Evolutionary conservation across 2,797 vertebrate species (phyloP).

Genomic region (Darevskia mixta): DNA sequence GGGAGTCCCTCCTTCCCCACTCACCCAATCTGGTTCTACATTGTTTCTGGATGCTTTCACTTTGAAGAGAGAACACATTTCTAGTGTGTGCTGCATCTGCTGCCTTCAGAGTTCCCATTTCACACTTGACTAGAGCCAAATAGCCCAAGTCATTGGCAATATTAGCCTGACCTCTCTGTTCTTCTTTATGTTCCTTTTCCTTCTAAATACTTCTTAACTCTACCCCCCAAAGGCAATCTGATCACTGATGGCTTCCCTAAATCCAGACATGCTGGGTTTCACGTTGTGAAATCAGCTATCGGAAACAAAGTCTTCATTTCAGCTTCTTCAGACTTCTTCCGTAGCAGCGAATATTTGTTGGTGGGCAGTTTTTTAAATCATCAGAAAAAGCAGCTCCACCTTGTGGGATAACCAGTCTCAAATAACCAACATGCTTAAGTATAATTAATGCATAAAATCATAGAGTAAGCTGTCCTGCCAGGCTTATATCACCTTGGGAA

Average conservation of each 20-base stretch:
- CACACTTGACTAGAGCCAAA: conserved; percentile 11
- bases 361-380: neutral
- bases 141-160: neutral
- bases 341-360: neutral
- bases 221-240: neutral
- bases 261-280: neutral
- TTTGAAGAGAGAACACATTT: neutral
- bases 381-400: neutral
- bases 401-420: no score
- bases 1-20: neutral
- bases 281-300: neutral
- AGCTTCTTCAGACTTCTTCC: neutral
- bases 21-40: neutral
- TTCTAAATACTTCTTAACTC: fast-evolving
- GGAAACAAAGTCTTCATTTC: neutral
- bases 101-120: conserved; percentile 14
- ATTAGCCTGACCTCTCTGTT: neutral
- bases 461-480: no score
- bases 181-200: neutral
- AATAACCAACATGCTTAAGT: no score
- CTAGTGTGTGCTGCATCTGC: neutral
- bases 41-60: neutral
- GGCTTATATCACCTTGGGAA: no score
- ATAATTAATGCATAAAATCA: no score
- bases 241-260: neutral